Evolutionary conservation across 2,113 vertebrate species (phyloP).

Genomic region (Passer montanus): DNA sequence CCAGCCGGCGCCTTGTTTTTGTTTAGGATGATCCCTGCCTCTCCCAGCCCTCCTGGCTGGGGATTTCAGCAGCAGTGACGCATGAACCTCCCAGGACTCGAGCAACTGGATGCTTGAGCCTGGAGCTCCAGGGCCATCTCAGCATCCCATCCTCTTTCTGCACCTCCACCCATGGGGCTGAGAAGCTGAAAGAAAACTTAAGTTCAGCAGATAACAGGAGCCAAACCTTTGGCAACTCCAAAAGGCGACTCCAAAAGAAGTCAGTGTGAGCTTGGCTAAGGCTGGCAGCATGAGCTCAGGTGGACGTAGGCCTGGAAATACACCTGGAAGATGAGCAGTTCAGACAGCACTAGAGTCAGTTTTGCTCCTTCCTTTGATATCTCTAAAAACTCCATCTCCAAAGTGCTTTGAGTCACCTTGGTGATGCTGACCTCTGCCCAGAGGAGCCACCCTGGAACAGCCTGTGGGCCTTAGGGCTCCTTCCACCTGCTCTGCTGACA

Average conservation of each 20-base stretch:
- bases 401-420: background rate
- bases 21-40: background rate
- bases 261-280: background rate
- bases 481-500: background rate
- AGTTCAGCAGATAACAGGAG: background rate
- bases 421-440: background rate
- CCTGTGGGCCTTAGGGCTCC: background rate
- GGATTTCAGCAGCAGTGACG: background rate
- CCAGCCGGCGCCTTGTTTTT: background rate
- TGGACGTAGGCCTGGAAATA: background rate
- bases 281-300: fast-evolving
- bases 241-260: background rate
- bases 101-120: background rate
- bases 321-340: fast-evolving
- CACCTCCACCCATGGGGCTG: background rate
- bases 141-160: background rate
- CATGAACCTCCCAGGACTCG: background rate
- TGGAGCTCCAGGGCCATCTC: background rate
- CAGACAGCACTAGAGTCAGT: background rate
- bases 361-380: background rate
- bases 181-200: background rate
- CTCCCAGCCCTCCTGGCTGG: background rate
- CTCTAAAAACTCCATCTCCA: background rate
- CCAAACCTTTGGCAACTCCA: background rate
- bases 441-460: fast-evolving